Conservation (phyloP, 2,797 vertebrate genomes). For the Triplophysa bombifrons region DNA sequence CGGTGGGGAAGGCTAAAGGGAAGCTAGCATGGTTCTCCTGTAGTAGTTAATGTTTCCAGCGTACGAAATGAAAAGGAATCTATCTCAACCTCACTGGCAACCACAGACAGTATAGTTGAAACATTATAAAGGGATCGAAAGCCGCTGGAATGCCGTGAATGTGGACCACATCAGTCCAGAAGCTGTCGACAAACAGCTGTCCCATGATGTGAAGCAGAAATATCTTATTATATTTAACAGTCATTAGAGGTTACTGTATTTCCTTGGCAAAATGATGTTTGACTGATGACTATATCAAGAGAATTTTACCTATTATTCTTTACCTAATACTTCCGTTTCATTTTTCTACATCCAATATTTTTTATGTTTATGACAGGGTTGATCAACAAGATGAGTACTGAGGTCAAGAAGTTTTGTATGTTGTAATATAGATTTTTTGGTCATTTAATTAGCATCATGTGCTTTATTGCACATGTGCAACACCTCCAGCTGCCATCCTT, state of each 20-base stretch:
- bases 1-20: neutral
- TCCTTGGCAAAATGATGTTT: constrained; percentile 65
- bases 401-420: neutral
- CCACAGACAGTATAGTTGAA: constrained; percentile 62
- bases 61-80: constrained; percentile 56
- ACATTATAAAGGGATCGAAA: constrained; percentile 72
- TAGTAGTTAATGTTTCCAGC: constrained; percentile 17
- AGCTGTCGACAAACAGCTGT: constrained; percentile 69
- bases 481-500: too few species aligned
- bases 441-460: neutral
- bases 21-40: constrained; percentile 15
- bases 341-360: too few species aligned
- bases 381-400: too few species aligned
- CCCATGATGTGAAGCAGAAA: constrained; percentile 67
- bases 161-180: constrained; percentile 64
- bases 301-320: neutral
- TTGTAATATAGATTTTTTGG: neutral
- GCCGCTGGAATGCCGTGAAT: constrained; percentile 73
- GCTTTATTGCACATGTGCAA: neutral
- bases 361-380: too few species aligned
- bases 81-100: constrained; percentile 65
- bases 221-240: constrained; percentile 70
- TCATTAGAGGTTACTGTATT: constrained; percentile 63
- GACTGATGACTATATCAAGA: constrained; percentile 65
- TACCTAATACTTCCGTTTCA: too few species aligned